Base-by-base conservation (phyloP, 2,797 vertebrate genomes). In the Gallinago solitaria region DNA sequence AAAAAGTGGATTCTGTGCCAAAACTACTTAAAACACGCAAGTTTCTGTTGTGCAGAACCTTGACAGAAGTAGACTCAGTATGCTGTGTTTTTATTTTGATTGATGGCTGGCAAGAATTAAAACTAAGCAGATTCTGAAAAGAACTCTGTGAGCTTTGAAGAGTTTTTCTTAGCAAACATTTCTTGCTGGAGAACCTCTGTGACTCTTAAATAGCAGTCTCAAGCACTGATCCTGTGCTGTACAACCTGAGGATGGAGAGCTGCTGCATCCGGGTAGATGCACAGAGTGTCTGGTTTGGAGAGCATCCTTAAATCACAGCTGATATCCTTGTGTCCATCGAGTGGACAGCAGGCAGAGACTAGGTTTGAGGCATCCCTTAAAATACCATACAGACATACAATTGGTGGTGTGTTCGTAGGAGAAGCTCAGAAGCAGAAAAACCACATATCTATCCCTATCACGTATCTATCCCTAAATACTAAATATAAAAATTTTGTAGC, bases 1-100 rank as follows among this genome's bases (percentile, higher is more conserved):
- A 64, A 84, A 65, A 94, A 94, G 69, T 70, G 73, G 48, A 43
- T 91, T 79, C 60, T 51, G 37, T 90, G 95, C 93, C 97, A 97
- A 88, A 94, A 20, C 60, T 87, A n/a, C 65, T 87, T 95, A 80
- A 96, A 96, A 81, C 45, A 54, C 2, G 0, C 89, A 92, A 74
- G 81, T 67, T 90, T 61, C n/a, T 87, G 47, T 81, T 94, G 27
- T 68, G 25, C 16, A 83, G 70, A 95, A 51, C 56, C 61, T 80
- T 71, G 43, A 56, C 32, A 54, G 63, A 64, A 63, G 61, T 54
- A 87, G 71, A 17, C 0, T 5, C 9, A 9, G 24, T 33, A 20
- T 17, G 15, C 48, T 32, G 24, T 76, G 32, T 9, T 86, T 59
- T 89, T 57, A 47, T 71, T 75, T 68, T 90, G 77, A 53, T 84